Base-by-base conservation (phyloP, 1,140 invertebrate species). In the Planococcus citri region DNA sequence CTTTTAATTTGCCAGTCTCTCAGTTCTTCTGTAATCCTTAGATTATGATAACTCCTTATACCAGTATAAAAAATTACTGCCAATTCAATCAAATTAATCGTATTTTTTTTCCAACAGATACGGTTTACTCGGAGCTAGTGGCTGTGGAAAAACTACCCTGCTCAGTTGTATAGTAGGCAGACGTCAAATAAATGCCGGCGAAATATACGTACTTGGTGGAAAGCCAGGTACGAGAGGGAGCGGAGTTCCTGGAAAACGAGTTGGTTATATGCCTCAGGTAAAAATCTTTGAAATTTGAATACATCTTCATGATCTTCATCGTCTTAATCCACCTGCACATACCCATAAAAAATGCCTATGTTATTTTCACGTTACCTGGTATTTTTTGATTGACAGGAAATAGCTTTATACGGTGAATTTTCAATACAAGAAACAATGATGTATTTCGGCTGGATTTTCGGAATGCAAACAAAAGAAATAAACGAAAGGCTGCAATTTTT, bases 321-420 rank as follows among this genome's bases (percentile, higher is more conserved):
- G n/a, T n/a, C n/a, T n/a, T n/a, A n/a, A n/a, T n/a, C n/a, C n/a
- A n/a, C n/a, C n/a, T n/a, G n/a, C n/a, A n/a, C n/a, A n/a, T n/a
- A n/a, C n/a, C n/a, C n/a, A n/a, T n/a, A n/a, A n/a, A n/a, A n/a
- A n/a, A n/a, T n/a, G n/a, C n/a, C n/a, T n/a, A n/a, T n/a, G n/a
- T n/a, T n/a, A n/a, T n/a, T n/a, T n/a, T 33, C 29, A 33, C 29
- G 29, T 33, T n/a, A n/a, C n/a, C n/a, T n/a, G n/a, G 29, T 33
- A 33, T 33, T 33, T 3, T 33, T 12, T 12, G 29, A n/a, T n/a
- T n/a, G n/a, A 24, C 82, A 95, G 85, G 94, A 97, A 82, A 84
- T 92, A 20, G 92, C 94, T 0, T 81, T 97, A 9, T 95, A 94
- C 75, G 87, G 89, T 1, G 92, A 95, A 77, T 94, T 96, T 76